These are phyloP conservation scores for Dicrostonyx torquatus DNA, from an alignment of 2,797 vertebrate species.

Conservation along the genomic window DNA sequence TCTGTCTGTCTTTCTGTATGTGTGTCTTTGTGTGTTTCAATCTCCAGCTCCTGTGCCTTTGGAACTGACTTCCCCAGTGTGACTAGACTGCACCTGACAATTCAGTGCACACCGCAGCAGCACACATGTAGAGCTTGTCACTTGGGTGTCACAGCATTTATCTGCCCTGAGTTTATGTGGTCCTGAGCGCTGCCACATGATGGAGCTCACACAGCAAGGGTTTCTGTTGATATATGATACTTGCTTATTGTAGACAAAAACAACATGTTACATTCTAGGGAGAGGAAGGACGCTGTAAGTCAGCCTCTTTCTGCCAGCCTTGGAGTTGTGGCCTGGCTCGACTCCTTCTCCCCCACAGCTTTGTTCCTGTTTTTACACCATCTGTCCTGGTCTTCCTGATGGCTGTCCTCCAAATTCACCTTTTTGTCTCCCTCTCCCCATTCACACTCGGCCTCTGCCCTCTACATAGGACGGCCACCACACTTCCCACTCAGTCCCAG, in stretches of 20 bases:
- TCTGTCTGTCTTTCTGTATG: too few relatives aligned
- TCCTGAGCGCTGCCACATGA: not conserved
- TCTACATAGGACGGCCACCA: accelerated
- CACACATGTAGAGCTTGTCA: not conserved
- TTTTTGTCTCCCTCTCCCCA: not conserved
- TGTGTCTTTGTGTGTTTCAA: too few relatives aligned
- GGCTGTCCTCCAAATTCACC: not conserved
- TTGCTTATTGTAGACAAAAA: not conserved
- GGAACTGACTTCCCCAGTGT: not conserved
- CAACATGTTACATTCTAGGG: slow-evolving; percentile 14
- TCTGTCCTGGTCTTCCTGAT: not conserved
- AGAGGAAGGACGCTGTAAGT: not conserved
- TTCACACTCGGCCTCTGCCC: not conserved
- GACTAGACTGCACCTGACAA: not conserved
- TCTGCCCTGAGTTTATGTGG: not conserved
- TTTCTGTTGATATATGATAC: not conserved
- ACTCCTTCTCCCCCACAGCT: not conserved
- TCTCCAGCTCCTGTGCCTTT: not conserved
- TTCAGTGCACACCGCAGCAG: not conserved
- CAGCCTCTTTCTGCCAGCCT: not conserved
- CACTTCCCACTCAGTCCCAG: not conserved
- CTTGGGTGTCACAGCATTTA: not conserved
- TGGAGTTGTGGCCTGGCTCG: not conserved
- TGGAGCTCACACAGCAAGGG: not conserved
- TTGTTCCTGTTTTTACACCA: not conserved